These are phyloP conservation scores for Poecilia velifera DNA, from an alignment of 2,797 vertebrate genomes.

Conservation along the genomic window DNA sequence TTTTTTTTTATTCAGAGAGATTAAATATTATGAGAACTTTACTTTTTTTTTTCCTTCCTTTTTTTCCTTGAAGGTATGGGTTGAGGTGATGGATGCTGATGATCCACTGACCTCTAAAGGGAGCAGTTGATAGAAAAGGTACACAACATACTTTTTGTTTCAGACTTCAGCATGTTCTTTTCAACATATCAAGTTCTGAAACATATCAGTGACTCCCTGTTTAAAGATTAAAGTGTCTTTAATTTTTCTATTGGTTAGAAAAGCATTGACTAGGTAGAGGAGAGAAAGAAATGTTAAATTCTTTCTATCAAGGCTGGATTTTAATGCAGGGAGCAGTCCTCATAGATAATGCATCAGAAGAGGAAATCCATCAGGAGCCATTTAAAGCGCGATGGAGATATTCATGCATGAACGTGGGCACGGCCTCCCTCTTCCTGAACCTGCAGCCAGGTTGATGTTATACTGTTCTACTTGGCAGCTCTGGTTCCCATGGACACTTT, in stretches of 20 bases:
- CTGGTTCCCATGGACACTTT: constrained; percentile 22
- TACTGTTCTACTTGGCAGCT: constrained; percentile 34
- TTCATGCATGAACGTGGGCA: constrained; percentile 58
- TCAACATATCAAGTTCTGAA: too few relatives aligned
- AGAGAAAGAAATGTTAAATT: constrained; percentile 55
- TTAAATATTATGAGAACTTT: neutral
- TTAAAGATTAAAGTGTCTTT: constrained; percentile 43
- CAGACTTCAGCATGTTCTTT: neutral
- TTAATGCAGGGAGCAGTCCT: constrained; percentile 63
- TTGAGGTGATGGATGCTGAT: neutral
- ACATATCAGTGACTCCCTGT: constrained; percentile 19
- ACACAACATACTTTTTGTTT: neutral
- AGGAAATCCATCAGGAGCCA: constrained; percentile 73
- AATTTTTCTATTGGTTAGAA: constrained; percentile 49
- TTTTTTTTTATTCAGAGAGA: neutral
- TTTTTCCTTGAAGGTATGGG: too few relatives aligned
- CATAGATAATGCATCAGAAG: constrained; percentile 82
- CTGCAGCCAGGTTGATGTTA: constrained; percentile 44
- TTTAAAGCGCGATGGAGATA: constrained; percentile 70
- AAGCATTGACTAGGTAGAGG: constrained; percentile 42
- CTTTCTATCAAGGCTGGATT: constrained; percentile 47
- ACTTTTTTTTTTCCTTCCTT: neutral
- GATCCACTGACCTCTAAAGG: neutral
- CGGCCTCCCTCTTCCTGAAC: constrained; percentile 41
- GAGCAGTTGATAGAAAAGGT: neutral